Evolutionary conservation across 1,140 invertebrate genomes (phyloP).

Genomic region (Bicyclus anynana): DNA sequence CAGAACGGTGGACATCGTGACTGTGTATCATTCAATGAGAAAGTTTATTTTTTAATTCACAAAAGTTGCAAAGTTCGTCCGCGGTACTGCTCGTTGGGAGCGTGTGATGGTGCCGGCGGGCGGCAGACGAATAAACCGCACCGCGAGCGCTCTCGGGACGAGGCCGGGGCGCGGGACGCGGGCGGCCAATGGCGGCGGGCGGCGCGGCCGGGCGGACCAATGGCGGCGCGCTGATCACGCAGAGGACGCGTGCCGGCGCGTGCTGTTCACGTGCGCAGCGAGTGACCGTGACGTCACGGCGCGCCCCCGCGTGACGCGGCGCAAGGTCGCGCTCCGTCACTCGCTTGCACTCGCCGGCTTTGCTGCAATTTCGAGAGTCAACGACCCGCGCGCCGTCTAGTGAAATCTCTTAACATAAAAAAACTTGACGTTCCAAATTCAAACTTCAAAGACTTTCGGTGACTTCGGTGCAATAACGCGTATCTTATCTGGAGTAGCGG

Average conservation of each 20-base stretch:
- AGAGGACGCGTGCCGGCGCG: constrained; percentile 74
- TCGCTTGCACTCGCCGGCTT: constrained; percentile 15
- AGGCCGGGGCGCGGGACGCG: constrained; percentile 33
- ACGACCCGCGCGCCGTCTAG: constrained; percentile 20
- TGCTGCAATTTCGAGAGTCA: constrained; percentile 34
- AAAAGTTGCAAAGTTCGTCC: constrained; percentile 50
- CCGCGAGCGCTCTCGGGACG: constrained; percentile 42
- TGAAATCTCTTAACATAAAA: background rate
- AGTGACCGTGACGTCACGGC: constrained; percentile 73
- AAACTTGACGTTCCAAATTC: background rate
- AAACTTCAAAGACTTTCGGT: background rate
- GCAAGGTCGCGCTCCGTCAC: constrained; percentile 47
- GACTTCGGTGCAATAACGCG: background rate
- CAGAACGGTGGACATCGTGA: constrained; percentile 61
- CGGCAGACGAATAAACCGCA: constrained; percentile 70
- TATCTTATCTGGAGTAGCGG: constrained; percentile 5
- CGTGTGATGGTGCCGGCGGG: constrained; percentile 54
- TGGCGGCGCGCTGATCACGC: constrained; percentile 71
- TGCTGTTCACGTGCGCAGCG: constrained; percentile 79
- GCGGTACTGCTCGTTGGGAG: constrained; percentile 34
- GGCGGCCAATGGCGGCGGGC: constrained; percentile 54
- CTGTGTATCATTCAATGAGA: constrained; percentile 58
- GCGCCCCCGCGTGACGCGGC: constrained; percentile 77
- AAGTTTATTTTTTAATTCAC: constrained; percentile 71
- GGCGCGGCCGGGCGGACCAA: constrained; percentile 69